Evolutionary conservation across 2,113 vertebrate species (phyloP), one percentile per base, ranked within the genome.

Genomic region (Percopsis transmontana): DNA sequence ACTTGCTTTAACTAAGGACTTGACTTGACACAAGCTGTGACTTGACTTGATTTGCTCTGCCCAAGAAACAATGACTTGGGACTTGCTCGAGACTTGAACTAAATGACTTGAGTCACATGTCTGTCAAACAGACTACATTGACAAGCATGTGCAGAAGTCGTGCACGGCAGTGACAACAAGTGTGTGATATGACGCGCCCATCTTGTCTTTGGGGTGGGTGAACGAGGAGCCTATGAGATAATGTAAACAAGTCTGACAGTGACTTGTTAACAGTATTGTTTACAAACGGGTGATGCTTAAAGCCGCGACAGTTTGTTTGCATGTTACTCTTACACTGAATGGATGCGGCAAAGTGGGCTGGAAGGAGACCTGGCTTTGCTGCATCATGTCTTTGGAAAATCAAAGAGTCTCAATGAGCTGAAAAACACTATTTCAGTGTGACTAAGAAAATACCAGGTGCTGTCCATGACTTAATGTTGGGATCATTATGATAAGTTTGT

Each of bases 331-430:
- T 19, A 59, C 65, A 41, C 63, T 13, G 45, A 9, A 70, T 70
- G 62, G 79, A 80, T 54, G 65, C 41, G 8, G 44, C 57, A 72
- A 3, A 82, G 79, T 76, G 68, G 68, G 67, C 24, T 11, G 60
- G n/a, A 73, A 24, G 72, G 51, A 14, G 53, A 72, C 68, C 63
- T 65, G 44, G 62, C 52, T 45, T 54, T 5, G 48, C 74, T 61
- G 24, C 24, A 42, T 21, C 18, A 68, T 55, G 68, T 42, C 54
- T 60, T 21, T 56, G 20, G 73, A 9, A 48, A 76, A 66, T 65
- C 62, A 67, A 73, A n/a, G 14, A 38, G 52, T 66, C 18, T 59
- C 24, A 58, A 16, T 63, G 57, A 78, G 80, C 70, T 45, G 55
- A 20, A 3, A 76, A 41, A 0, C 53, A 63, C 19, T 77, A 15